A percentile compares a stretch with the other conserved stretches of the same genome.
phyloP scores from a whole-genome alignment of 2,888 invertebrate species.

The Galerucella calmariensis region DNA sequence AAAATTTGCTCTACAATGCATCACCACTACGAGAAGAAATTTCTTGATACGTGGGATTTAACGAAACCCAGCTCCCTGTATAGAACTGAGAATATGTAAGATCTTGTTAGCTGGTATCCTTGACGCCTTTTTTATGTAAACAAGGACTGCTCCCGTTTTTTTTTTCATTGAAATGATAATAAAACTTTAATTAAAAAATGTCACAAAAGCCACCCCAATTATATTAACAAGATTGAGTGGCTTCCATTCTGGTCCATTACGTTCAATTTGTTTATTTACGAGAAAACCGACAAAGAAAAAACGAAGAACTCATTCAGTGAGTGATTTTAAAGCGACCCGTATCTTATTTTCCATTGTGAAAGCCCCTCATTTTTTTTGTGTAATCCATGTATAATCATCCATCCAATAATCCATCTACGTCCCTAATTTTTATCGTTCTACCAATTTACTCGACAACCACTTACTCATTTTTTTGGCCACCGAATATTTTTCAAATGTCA shows the following conservation, averaged over 20 bases:
- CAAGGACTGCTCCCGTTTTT: not conserved
- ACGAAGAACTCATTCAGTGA: not conserved
- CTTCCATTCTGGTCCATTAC: not conserved
- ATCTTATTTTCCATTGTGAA: constrained; percentile 6
- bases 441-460: constrained; percentile 24
- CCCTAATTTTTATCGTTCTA: not conserved
- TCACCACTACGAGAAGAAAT: too few species aligned
- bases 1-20: too few species aligned
- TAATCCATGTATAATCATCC: too few species aligned
- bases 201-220: not conserved
- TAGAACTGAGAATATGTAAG: too few species aligned
- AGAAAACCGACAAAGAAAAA: not conserved
- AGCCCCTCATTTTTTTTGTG: not conserved
- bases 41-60: too few species aligned
- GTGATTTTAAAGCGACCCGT: constrained; percentile 1
- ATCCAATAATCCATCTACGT: not conserved
- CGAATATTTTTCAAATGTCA: constrained; percentile 9
- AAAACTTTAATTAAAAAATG: not conserved
- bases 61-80: too few species aligned
- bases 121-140: not conserved
- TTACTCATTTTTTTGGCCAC: constrained; percentile 9
- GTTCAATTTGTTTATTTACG: constrained; percentile 1
- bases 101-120: not conserved
- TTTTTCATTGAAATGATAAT: not conserved
- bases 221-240: not conserved